These are phyloP conservation scores for Eristalis tenax DNA, from an alignment of 2,888 invertebrate genomes.

Conservation along the genomic window DNA sequence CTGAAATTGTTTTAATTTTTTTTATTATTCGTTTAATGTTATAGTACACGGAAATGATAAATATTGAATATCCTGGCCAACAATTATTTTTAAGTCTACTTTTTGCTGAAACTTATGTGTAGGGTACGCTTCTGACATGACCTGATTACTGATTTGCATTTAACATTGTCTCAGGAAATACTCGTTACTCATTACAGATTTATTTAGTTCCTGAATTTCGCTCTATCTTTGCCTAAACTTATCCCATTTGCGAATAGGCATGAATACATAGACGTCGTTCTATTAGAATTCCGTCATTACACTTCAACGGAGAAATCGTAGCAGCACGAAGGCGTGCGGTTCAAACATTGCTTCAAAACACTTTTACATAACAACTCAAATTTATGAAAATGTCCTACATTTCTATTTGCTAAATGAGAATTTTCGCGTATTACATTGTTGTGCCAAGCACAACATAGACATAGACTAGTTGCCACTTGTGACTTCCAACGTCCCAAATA, in stretches of 20 bases:
- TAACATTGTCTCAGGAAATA: too few relatives aligned
- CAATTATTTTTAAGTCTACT: too few relatives aligned
- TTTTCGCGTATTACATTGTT: not conserved
- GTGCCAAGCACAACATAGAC: not conserved
- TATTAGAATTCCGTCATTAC: not conserved
- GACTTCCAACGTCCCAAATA: slow-evolving; percentile 3
- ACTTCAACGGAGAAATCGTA: not conserved
- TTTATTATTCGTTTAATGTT: not conserved
- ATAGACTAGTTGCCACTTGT: not conserved
- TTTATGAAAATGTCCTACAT: not conserved
- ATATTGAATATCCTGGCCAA: too few relatives aligned
- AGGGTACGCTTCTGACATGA: too few relatives aligned
- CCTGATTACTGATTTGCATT: too few relatives aligned
- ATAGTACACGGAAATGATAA: too few relatives aligned
- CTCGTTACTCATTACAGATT: too few relatives aligned
- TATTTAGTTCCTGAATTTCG: too few relatives aligned
- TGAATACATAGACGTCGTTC: too few relatives aligned
- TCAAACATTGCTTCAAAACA: not conserved
- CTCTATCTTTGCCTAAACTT: too few relatives aligned
- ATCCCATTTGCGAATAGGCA: too few relatives aligned
- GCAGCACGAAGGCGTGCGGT: not conserved
- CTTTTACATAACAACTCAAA: not conserved
- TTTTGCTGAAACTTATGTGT: too few relatives aligned
- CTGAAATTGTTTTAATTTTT: slow-evolving; percentile 82
- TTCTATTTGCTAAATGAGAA: not conserved